phyloP scores from a whole-genome alignment of 2,113 vertebrate species.

The Rhinogobius similis region DNA sequence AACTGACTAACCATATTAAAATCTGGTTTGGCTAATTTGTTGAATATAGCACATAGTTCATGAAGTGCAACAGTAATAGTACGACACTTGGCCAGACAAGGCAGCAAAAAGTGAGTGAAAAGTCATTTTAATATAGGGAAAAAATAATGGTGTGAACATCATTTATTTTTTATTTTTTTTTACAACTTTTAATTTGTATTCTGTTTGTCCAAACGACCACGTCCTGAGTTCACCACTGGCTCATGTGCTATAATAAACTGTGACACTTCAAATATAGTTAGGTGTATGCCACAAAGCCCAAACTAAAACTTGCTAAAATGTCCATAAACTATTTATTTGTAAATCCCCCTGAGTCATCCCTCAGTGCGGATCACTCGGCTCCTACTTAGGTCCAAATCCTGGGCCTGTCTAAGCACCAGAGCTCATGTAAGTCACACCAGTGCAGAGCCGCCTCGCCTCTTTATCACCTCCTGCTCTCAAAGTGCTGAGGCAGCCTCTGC shows the following conservation, averaged over 20 bases:
- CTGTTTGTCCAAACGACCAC: not conserved
- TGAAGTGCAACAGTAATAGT: too few species aligned
- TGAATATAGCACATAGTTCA: not conserved
- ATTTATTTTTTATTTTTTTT: not conserved
- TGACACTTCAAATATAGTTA: not conserved
- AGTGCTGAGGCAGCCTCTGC: slow-evolving; percentile 48
- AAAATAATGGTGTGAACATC: not conserved
- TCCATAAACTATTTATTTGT: slow-evolving; percentile 39
- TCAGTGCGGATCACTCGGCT: slow-evolving; percentile 50
- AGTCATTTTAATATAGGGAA: not conserved
- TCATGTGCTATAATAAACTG: not conserved
- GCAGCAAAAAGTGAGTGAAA: not conserved
- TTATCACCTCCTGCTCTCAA: slow-evolving; percentile 55
- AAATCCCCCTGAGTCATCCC: slow-evolving; percentile 56
- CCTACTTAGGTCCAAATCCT: slow-evolving; percentile 64
- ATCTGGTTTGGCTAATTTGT: not conserved
- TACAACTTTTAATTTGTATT: not conserved
- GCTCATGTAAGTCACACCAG: slow-evolving; percentile 65
- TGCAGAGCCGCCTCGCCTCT: slow-evolving; percentile 58
- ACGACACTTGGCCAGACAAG: not conserved
- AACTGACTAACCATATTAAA: not conserved
- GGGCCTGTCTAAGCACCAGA: slow-evolving; percentile 54
- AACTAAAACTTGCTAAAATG: slow-evolving; percentile 18
- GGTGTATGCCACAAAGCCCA: slow-evolving; percentile 1
- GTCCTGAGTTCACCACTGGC: not conserved